A percentile compares a stretch with the other conserved stretches of the same genome.
Conservation (phyloP, 2,797 vertebrate species). For the Gastrophryne carolinensis region DNA sequence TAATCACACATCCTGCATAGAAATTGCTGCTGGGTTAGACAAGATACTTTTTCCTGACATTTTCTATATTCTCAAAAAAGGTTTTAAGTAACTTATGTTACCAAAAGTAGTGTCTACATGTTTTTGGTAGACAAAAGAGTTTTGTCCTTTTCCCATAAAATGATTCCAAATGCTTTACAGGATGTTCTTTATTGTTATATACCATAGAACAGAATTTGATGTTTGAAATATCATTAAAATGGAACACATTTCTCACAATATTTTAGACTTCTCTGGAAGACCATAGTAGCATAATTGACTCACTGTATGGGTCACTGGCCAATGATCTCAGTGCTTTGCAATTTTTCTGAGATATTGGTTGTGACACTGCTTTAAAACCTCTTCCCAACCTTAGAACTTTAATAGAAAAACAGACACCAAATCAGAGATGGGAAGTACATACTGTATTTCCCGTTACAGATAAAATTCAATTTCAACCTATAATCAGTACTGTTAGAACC, state of each 20-base stretch:
- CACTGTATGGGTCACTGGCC: constrained; percentile 46
- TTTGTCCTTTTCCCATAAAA: constrained; percentile 30
- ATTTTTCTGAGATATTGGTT: constrained; percentile 36
- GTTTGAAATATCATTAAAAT: constrained; percentile 45
- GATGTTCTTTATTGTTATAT: constrained; percentile 42
- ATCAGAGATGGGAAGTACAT: constrained; percentile 27
- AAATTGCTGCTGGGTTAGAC: too few species aligned
- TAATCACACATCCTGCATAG: too few species aligned
- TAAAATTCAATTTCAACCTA: constrained; percentile 1
- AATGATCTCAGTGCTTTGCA: constrained; percentile 31
- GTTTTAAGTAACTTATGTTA: too few species aligned
- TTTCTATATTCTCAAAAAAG: too few species aligned
- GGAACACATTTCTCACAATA: constrained; percentile 43
- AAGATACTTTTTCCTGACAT: too few species aligned
- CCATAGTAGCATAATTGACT: constrained; percentile 39
- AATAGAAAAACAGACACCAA: constrained; percentile 31
- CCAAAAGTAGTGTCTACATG: neutral
- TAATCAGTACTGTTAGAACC: neutral
- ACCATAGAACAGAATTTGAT: constrained; percentile 26
- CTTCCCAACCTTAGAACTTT: constrained; percentile 28
- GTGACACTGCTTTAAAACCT: constrained; percentile 31
- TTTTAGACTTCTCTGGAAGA: constrained; percentile 36
- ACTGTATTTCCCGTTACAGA: constrained; percentile 10
- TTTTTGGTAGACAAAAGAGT: neutral
- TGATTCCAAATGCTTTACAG: constrained; percentile 16